Percentiles rank a stretch among this genome's conserved stretches.
phyloP scores from a whole-genome alignment of 1,140 invertebrate species.

The Zaprionus kolodkinae region DNA sequence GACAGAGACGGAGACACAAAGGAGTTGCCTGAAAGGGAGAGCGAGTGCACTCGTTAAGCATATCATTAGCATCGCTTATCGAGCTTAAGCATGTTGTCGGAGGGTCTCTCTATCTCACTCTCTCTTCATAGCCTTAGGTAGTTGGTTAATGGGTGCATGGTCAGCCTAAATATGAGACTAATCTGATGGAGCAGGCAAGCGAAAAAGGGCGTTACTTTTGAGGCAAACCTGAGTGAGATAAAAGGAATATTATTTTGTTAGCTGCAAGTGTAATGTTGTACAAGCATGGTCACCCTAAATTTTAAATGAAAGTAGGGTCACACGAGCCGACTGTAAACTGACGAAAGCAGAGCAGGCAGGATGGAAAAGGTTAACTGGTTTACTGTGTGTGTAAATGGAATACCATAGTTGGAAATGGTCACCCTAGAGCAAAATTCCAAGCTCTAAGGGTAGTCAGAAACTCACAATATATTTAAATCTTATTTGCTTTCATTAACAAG shows the following conservation, averaged over 20 bases:
- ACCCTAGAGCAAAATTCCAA: too few relatives aligned
- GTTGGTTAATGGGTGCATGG: background rate
- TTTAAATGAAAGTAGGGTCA: too few relatives aligned
- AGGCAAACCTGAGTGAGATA: background rate
- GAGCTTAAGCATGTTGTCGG: background rate
- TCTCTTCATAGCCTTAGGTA: background rate
- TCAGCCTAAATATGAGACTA: background rate
- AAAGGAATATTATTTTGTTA: background rate
- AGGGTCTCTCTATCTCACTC: background rate
- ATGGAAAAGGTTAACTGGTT: too few relatives aligned
- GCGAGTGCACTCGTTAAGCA: background rate
- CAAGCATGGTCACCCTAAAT: background rate
- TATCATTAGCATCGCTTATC: slow-evolving; percentile 14
- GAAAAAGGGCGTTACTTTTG: background rate
- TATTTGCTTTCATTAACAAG: too few relatives aligned
- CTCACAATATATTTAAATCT: too few relatives aligned
- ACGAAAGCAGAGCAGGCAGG: too few relatives aligned
- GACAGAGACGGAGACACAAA: background rate
- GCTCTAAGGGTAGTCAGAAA: background rate
- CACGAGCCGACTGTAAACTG: background rate
- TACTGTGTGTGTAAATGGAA: too few relatives aligned
- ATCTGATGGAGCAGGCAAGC: background rate
- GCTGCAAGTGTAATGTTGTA: background rate
- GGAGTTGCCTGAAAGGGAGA: slow-evolving; percentile 7
- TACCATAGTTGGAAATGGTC: too few relatives aligned